Conservation (phyloP, 2,113 vertebrate species). For the Hippocampus abdominalis region DNA sequence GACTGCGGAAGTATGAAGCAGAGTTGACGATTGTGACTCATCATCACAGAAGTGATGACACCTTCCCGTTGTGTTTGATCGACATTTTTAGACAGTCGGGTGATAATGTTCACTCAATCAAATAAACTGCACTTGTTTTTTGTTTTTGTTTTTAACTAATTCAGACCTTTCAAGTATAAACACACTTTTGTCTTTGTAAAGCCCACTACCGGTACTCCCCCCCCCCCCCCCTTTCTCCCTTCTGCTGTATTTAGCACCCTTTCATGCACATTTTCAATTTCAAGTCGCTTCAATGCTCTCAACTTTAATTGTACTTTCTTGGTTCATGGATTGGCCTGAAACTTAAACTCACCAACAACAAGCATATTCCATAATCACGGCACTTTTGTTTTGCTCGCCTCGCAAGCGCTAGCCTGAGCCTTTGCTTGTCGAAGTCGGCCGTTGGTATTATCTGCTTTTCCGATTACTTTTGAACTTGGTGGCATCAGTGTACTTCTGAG, state of each 20-base stretch:
- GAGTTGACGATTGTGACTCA: too few relatives aligned
- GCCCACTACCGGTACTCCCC: too few relatives aligned
- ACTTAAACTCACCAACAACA: too few relatives aligned
- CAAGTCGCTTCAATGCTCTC: not conserved
- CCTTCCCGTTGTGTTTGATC: too few relatives aligned
- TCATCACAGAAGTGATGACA: too few relatives aligned
- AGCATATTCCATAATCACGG: not conserved
- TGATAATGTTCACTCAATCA: not conserved
- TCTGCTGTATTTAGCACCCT: not conserved
- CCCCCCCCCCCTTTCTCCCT: not conserved
- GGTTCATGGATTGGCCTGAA: not conserved
- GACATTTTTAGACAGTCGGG: too few relatives aligned
- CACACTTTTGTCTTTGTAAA: not conserved
- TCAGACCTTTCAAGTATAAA: not conserved
- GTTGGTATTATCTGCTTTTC: slow-evolving; percentile 53
- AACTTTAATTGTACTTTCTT: not conserved
- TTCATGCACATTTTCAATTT: not conserved
- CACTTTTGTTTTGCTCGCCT: not conserved
- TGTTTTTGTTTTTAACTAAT: not conserved
- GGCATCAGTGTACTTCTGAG: slow-evolving; percentile 50
- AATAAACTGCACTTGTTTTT: not conserved
- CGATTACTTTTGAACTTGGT: slow-evolving; percentile 59
- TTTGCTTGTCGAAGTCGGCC: slow-evolving; percentile 17
- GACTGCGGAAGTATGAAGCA: too few relatives aligned
- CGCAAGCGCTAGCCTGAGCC: not conserved